These are phyloP conservation scores for Pyxicephalus adspersus DNA, from an alignment of 2,113 vertebrate genomes.

Conservation along the genomic window DNA sequence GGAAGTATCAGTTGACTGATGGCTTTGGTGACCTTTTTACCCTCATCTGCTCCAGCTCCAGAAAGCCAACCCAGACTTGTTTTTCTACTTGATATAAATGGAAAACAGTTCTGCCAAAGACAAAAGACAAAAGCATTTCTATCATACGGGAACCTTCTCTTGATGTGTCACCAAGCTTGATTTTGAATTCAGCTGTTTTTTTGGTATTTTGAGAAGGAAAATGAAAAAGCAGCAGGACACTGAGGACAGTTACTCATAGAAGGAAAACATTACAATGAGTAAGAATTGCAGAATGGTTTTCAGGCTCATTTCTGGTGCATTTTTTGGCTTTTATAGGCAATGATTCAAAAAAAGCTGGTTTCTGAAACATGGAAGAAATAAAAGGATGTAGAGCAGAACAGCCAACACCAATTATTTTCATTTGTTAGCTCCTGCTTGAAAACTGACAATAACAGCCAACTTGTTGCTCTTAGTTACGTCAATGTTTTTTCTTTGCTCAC, in stretches of 20 bases:
- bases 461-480: too few species aligned
- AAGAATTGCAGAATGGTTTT: neutral
- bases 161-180: slow-evolving; percentile 26
- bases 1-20: neutral
- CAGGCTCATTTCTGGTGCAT: neutral
- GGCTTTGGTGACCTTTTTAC: slow-evolving; percentile 58
- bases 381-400: too few species aligned
- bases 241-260: neutral
- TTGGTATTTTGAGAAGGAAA: neutral
- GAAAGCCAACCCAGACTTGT: slow-evolving; percentile 24
- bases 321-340: too few species aligned
- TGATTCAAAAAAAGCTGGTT: too few species aligned
- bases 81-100: slow-evolving; percentile 27
- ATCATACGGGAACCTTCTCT: slow-evolving; percentile 22
- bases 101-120: slow-evolving; percentile 14
- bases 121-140: neutral
- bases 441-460: too few species aligned
- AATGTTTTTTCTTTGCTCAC: too few species aligned
- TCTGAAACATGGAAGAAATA: too few species aligned
- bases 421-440: too few species aligned
- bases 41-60: slow-evolving; percentile 39
- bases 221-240: neutral
- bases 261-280: slow-evolving; percentile 28
- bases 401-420: too few species aligned
- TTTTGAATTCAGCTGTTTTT: neutral